A percentile compares a stretch with the other conserved stretches of the same genome.
Conservation (phyloP, 2,888 invertebrate species). For the Disparrhopalites patrizii region DNA sequence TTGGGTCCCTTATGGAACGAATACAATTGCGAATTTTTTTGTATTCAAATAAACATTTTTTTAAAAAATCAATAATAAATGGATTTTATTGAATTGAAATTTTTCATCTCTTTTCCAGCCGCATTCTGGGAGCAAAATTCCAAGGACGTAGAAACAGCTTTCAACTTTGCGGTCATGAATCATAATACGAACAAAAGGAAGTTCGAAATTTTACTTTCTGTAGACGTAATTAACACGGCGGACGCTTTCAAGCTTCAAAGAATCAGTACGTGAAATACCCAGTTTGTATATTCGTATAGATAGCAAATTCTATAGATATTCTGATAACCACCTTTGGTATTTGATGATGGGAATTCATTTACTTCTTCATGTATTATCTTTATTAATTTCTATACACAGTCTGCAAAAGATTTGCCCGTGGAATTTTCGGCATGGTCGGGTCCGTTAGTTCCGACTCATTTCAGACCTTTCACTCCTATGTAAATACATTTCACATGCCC, state of each 20-base stretch:
- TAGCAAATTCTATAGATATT: neutral
- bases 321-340: neutral
- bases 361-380: neutral
- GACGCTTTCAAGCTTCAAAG: constrained; percentile 88
- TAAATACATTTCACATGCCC: constrained; percentile 92
- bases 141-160: constrained; percentile 75
- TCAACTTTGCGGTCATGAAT: constrained; percentile 80
- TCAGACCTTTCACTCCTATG: constrained; percentile 88
- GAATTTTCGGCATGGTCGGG: constrained; percentile 84
- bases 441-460: constrained; percentile 89
- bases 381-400: constrained; percentile 58
- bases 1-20: too few relatives aligned
- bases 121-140: constrained; percentile 28
- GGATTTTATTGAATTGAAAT: too few relatives aligned
- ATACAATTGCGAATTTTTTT: too few relatives aligned
- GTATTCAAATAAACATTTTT: too few relatives aligned
- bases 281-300: neutral
- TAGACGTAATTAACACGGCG: constrained; percentile 87
- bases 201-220: constrained; percentile 80
- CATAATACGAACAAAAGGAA: constrained; percentile 79
- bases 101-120: constrained; percentile 13
- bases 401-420: constrained; percentile 83
- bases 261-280: constrained; percentile 68
- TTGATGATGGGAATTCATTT: neutral
- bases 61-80: too few relatives aligned